Conservation (phyloP, 2,113 vertebrate species). For the Procapra przewalskii region DNA sequence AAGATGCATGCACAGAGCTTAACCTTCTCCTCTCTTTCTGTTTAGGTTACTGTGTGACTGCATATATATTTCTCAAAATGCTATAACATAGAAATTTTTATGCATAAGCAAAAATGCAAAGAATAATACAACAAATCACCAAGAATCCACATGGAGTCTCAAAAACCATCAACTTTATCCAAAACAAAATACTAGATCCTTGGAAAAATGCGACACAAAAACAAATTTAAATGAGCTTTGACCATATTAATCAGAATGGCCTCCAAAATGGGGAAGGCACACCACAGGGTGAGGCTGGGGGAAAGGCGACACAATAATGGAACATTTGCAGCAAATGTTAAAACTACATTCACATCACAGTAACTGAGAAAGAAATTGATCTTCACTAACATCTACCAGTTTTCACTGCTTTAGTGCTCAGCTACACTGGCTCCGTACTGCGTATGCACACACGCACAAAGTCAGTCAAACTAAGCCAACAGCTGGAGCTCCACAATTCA, state of each 20-base stretch:
- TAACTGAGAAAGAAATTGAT: background rate
- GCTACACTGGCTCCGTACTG: background rate
- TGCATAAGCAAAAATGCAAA: background rate
- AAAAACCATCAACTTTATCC: background rate
- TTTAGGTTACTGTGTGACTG: background rate
- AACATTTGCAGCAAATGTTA: background rate
- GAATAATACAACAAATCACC: background rate
- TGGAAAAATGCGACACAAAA: background rate
- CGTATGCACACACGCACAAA: rapidly evolving
- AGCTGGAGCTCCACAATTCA: background rate
- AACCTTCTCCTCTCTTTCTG: background rate
- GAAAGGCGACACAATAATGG: background rate
- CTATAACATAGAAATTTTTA: background rate
- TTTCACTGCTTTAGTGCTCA: background rate
- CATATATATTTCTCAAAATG: background rate
- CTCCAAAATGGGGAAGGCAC: background rate
- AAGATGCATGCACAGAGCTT: background rate
- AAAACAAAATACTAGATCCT: background rate
- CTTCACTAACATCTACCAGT: background rate
- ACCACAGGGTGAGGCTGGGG: background rate
- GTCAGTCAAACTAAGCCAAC: background rate
- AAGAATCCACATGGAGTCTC: background rate
- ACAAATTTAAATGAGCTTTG: background rate
- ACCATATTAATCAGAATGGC: background rate
- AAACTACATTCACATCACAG: background rate